Conservation (phyloP, 2,888 invertebrate genomes). For the Cheilosia urbana region DNA sequence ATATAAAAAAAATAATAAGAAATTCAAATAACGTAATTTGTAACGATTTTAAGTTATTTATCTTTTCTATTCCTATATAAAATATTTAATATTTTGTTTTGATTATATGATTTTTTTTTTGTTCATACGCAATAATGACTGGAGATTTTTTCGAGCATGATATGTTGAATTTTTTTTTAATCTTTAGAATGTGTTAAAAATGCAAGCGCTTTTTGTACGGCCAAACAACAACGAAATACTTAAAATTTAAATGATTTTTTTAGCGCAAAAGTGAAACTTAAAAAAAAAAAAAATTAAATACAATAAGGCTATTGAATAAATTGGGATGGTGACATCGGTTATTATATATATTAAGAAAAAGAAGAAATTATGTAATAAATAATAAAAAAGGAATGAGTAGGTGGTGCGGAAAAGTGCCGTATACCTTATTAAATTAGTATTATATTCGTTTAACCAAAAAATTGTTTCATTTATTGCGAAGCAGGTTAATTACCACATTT, state of each 20-base stretch:
- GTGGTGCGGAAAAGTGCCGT: constrained; percentile 58
- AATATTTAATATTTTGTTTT: constrained; percentile 38
- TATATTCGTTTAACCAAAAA: constrained; percentile 25
- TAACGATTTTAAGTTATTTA: constrained; percentile 28
- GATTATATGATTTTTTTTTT: constrained; percentile 51
- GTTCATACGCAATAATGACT: constrained; percentile 74
- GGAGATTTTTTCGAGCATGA: constrained; percentile 71
- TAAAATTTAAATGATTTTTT: constrained; percentile 12
- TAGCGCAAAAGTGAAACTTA: constrained; percentile 17
- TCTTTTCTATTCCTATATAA: constrained; percentile 47
- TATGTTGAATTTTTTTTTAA: constrained; percentile 37
- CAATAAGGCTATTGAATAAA: constrained; percentile 15
- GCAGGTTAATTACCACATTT: constrained; percentile 53
- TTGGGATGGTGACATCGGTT: constrained; percentile 24
- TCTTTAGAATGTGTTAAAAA: constrained; percentile 49
- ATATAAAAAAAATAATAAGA: constrained; percentile 7
- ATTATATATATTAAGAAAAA: constrained; percentile 19
- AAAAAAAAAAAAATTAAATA: constrained; percentile 1
- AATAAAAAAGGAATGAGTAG: constrained; percentile 23
- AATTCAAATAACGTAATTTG: constrained; percentile 11
- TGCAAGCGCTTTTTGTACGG: constrained; percentile 57
- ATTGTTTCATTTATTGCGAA: constrained; percentile 34
- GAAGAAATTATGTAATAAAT: constrained; percentile 5
- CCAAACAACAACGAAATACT: constrained; percentile 44
- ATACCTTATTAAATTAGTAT: constrained; percentile 50